phyloP scores from a whole-genome alignment of 2,797 vertebrate species.

The Epinephelus malabaricus region DNA sequence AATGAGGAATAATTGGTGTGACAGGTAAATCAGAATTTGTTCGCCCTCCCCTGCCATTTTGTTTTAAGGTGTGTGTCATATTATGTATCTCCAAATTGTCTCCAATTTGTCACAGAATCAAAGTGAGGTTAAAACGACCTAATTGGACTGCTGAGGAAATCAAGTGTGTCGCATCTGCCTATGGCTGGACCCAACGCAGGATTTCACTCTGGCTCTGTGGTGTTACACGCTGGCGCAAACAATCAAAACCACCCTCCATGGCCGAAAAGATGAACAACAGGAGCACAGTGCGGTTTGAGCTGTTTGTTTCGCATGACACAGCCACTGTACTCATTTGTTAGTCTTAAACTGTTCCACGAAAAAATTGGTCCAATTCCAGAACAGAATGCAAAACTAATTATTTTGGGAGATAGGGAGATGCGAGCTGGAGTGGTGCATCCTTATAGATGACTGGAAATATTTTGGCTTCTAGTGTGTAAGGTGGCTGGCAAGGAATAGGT shows the following conservation, averaged over 20 bases:
- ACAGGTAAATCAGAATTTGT: slow-evolving; percentile 71
- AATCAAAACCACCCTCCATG: slow-evolving; percentile 34
- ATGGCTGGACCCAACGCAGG: slow-evolving; percentile 44
- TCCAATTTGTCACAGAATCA: slow-evolving; percentile 75
- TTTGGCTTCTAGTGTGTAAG: slow-evolving; percentile 67
- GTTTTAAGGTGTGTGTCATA: slow-evolving; percentile 70
- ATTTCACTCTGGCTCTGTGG: slow-evolving; percentile 39
- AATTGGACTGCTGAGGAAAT: slow-evolving; percentile 71
- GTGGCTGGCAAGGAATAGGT: slow-evolving; percentile 73
- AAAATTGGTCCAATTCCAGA: slow-evolving; percentile 52
- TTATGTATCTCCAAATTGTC: slow-evolving; percentile 73
- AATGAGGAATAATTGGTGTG: slow-evolving; percentile 72
- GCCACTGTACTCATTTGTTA: slow-evolving; percentile 52
- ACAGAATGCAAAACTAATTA: slow-evolving; percentile 67
- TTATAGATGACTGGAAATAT: slow-evolving; percentile 67
- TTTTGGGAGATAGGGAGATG: slow-evolving; percentile 54
- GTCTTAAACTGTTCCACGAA: slow-evolving; percentile 32
- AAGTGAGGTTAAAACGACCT: slow-evolving; percentile 71
- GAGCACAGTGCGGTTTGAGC: slow-evolving; percentile 15
- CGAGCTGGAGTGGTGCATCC: slow-evolving; percentile 27
- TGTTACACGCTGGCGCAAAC: slow-evolving; percentile 28
- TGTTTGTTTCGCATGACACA: slow-evolving; percentile 36
- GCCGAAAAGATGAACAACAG: slow-evolving; percentile 28
- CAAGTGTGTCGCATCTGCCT: slow-evolving; percentile 63
- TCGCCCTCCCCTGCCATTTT: slow-evolving; percentile 56